These are phyloP conservation scores for Netelia fuscicornis DNA, from an alignment of 2,888 invertebrate genomes.

Conservation along the genomic window DNA sequence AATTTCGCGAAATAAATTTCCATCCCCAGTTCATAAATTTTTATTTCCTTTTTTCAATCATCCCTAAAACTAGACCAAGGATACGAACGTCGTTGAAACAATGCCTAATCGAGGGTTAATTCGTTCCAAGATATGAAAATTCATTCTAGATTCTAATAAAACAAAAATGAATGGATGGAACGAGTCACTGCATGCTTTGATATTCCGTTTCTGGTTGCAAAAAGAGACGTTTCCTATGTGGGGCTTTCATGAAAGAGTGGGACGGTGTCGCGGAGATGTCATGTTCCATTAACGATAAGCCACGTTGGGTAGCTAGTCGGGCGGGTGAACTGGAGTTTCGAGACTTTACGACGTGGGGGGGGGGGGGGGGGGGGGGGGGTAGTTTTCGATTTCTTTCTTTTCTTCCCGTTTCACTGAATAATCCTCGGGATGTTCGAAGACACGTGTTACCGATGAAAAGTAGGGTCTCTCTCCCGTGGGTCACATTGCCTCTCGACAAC, in stretches of 20 bases:
- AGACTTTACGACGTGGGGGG: slow-evolving; percentile 19
- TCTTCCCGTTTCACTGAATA: slow-evolving; percentile 40
- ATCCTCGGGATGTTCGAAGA: slow-evolving; percentile 51
- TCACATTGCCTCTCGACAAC: neutral
- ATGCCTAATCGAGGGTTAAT: too few relatives aligned
- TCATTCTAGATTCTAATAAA: too few relatives aligned
- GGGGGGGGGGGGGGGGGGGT: neutral
- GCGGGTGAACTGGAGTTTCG: slow-evolving; percentile 14
- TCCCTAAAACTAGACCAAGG: too few relatives aligned
- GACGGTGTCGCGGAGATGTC: neutral
- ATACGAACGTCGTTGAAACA: too few relatives aligned
- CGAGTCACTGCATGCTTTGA: neutral
- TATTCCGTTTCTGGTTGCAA: neutral
- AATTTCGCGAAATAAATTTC: too few relatives aligned
- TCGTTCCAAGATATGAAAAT: too few relatives aligned
- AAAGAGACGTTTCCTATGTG: neutral
- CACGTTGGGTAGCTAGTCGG: slow-evolving; percentile 1
- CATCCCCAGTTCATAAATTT: too few relatives aligned
- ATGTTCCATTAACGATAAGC: slow-evolving; percentile 42
- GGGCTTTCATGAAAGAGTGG: neutral
- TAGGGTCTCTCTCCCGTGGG: slow-evolving; percentile 13
- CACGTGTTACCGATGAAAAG: slow-evolving; percentile 48
- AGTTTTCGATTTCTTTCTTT: slow-evolving; percentile 38
- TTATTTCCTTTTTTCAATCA: too few relatives aligned
- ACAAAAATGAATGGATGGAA: neutral